Evolutionary conservation across 2,888 invertebrate genomes (phyloP), one percentile per base, ranked within the genome.

Genomic region (Mantis religiosa): DNA sequence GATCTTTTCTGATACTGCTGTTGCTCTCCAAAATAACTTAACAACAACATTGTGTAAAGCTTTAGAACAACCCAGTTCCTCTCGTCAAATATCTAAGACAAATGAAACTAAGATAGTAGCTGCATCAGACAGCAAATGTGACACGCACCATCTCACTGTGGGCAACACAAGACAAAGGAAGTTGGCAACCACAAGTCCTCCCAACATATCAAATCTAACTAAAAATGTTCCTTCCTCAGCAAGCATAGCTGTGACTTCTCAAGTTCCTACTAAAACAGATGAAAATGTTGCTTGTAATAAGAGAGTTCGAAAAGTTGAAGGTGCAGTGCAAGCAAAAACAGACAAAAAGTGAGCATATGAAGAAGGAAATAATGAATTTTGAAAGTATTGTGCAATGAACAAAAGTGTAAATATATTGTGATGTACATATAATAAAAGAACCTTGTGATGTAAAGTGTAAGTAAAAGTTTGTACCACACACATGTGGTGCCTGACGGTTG

Each of bases 111-210:
- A 30, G 7, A 27, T 83, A 20, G 25, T 83, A 20, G 15, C 25
- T 20, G 9, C 20, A 20, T 0, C 83, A 15, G 30, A 30, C 28
- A 83, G 20, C 4, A 30, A 30, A 83, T n/a, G 28, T 27, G 28
- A 20, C 9, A 7, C 83, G 20, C 27, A 20, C 1, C 28, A 83
- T 28, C 1, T 71, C 20, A 71, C 25, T 6, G 3, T 71, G 25
- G 54, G 54, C 25, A 71, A 83, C 54, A 30, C 47, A 27, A 89
- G 89, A 71, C 88, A 89, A 83, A 85, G 90, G 28, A 90, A 90
- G 71, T 27, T 89, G 34, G 89, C 89, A 8, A 89, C 89, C 47
- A 83, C 90, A 12, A 83, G 85, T 47, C 84, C 90, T n/a, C 90
- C 90, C n/a, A 87, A 89, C 87, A 87, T 89, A 84, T 87, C 89